Percentiles rank a stretch among this genome's conserved stretches.
Evolutionary conservation across 1,140 invertebrate species (phyloP).

Genomic region (Papilio helenus): DNA sequence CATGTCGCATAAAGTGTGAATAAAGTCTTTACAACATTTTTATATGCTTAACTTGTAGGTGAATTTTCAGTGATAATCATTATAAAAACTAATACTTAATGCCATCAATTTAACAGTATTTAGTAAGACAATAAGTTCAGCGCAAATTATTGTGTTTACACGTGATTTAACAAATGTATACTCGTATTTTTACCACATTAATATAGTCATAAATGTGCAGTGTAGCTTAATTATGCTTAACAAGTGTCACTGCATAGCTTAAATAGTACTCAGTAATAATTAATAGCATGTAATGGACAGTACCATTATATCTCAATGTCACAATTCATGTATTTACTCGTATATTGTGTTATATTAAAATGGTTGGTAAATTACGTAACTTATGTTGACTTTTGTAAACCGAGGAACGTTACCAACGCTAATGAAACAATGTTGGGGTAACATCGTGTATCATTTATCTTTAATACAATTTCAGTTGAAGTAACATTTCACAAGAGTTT

Average conservation of each 20-base stretch:
- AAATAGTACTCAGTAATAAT: conserved; percentile 9
- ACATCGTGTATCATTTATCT: background rate
- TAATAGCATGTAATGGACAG: conserved; percentile 22
- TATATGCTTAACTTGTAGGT: no score
- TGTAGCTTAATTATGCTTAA: conserved; percentile 10
- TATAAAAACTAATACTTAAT: no score
- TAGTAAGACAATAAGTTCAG: background rate
- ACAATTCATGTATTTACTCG: background rate
- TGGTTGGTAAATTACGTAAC: background rate
- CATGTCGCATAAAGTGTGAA: no score
- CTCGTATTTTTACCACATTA: background rate
- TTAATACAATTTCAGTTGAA: background rate
- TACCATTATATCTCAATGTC: background rate
- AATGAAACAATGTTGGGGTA: background rate
- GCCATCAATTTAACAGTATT: no score
- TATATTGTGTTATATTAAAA: background rate
- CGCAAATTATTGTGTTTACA: background rate
- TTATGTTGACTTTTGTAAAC: background rate
- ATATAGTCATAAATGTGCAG: background rate
- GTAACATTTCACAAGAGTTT: background rate
- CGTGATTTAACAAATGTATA: background rate
- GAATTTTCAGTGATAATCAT: no score
- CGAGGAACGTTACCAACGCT: background rate
- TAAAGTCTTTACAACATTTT: no score
- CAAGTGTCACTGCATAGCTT: conserved; percentile 1